Conservation (phyloP, 1,140 invertebrate species). For the Sipha flava region DNA sequence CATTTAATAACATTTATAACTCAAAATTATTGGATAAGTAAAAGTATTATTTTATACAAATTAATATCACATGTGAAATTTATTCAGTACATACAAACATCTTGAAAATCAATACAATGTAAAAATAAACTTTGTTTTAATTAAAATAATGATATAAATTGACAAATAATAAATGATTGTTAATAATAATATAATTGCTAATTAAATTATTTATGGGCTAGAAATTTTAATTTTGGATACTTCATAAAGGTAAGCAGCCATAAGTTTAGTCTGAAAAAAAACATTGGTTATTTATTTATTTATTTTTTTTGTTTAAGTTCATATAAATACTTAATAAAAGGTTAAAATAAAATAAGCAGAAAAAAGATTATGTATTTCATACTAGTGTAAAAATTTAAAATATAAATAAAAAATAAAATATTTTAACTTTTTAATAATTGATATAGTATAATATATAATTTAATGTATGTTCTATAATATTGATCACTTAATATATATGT, state of each 20-base stretch:
- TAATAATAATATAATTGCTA: not conserved
- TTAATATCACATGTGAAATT: not conserved
- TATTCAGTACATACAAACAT: not conserved
- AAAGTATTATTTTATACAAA: not conserved
- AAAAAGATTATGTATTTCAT: no score
- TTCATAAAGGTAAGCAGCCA: constrained; percentile 76
- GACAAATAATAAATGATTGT: not conserved
- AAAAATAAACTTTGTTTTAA: not conserved
- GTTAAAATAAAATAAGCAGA: not conserved
- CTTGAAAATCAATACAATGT: not conserved
- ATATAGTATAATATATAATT: no score
- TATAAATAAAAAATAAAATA: no score
- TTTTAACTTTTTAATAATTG: no score
- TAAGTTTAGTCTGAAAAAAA: constrained; percentile 69
- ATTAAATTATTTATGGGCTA: not conserved
- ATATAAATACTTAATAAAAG: not conserved
- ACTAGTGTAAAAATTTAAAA: not conserved
- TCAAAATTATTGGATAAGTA: not conserved
- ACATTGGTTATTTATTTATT: constrained; percentile 33
- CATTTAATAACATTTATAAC: not conserved
- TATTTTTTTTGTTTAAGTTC: not conserved
- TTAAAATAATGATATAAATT: not conserved
- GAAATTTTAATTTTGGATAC: constrained; percentile 11
- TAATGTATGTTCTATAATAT: no score
- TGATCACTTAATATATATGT: no score